These are phyloP conservation scores for Idris sp. DNA, from an alignment of 1,140 invertebrate genomes.

Conservation along the genomic window DNA sequence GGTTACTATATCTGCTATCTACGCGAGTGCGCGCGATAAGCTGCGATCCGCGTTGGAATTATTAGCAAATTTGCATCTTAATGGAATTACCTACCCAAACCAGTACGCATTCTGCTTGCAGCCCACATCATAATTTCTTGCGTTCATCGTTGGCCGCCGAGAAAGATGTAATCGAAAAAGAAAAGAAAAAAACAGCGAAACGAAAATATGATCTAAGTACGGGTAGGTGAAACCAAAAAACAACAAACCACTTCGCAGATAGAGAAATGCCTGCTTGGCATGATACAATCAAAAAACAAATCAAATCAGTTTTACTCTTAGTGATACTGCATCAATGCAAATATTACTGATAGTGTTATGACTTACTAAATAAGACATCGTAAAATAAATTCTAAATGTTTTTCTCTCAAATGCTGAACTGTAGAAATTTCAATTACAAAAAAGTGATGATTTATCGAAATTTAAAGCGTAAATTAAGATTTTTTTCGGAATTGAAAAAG, in stretches of 20 bases:
- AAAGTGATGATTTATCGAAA: too few relatives aligned
- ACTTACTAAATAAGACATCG: too few relatives aligned
- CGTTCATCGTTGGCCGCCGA: conserved; percentile 62
- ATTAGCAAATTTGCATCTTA: conserved; percentile 78
- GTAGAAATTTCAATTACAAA: too few relatives aligned
- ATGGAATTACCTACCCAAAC: conserved; percentile 73
- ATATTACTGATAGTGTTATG: too few relatives aligned
- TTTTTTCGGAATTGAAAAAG: too few relatives aligned
- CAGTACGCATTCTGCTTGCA: conserved; percentile 58
- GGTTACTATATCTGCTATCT: conserved; percentile 58
- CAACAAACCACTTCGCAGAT: conserved; percentile 44
- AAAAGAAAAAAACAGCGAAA: conserved; percentile 18
- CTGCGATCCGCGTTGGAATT: conserved; percentile 70
- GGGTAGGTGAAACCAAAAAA: conserved; percentile 8
- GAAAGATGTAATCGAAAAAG: conserved; percentile 62
- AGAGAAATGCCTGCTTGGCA: conserved; percentile 56
- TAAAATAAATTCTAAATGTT: too few relatives aligned
- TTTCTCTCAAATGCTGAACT: too few relatives aligned
- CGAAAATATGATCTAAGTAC: conserved; percentile 15
- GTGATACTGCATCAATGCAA: too few relatives aligned
- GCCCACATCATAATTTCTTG: conserved; percentile 73
- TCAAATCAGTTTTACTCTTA: too few relatives aligned
- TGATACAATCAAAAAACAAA: not conserved
- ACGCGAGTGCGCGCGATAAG: conserved; percentile 67
- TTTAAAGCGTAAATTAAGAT: too few relatives aligned